Base-by-base conservation (phyloP, 2,113 vertebrate species). In the Poecilia latipinna region DNA sequence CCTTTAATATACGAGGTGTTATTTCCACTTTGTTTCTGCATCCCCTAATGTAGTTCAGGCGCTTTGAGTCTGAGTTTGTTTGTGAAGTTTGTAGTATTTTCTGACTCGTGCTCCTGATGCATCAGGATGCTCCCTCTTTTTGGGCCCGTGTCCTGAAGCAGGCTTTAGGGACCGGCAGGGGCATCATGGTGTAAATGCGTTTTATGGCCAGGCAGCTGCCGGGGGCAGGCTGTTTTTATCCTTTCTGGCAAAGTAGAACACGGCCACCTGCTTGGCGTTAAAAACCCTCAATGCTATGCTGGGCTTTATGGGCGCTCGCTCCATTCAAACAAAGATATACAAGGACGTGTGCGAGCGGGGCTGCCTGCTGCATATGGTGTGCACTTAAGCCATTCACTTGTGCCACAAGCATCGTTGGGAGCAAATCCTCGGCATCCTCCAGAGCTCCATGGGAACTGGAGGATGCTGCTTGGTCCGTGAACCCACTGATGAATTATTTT, bases 121-220 rank as follows among this genome's bases (percentile, higher is more conserved):
- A 70, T 54, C 63, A 62, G 83, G 65, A 68, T 82, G 57, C 64
- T 65, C 82, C 24, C 24, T 57, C 79, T 82, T 82, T 82, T 84
- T 90, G 86, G 70, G 82, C 85, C 77, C 31, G 13, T 70, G 62
- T 70, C 73, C 85, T 84, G 77, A 87, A 91, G 88, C 85, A 77
- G 68, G 86, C 92, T 90, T 87, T 80, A 74, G 90, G 92, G 92
- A 94, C 68, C 60, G 79, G 78, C 88, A 62, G 8, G 83, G 89
- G 91, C 90, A 94, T 93, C 83, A 93, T 92, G 86, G 86, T 90
- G 87, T 93, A 93, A 93, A 93, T 94, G 92, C 92, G 86, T 93
- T 94, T 94, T 94, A 95, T 90, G 84, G 82, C 70, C 65, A 82
- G 90, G 90, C 94, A 94, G 93, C 93, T 95, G 93, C 90, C 71